Evolutionary conservation across 2,888 invertebrate genomes (phyloP), one percentile per base, ranked within the genome.

Genomic region (Epicampocera succincta): DNA sequence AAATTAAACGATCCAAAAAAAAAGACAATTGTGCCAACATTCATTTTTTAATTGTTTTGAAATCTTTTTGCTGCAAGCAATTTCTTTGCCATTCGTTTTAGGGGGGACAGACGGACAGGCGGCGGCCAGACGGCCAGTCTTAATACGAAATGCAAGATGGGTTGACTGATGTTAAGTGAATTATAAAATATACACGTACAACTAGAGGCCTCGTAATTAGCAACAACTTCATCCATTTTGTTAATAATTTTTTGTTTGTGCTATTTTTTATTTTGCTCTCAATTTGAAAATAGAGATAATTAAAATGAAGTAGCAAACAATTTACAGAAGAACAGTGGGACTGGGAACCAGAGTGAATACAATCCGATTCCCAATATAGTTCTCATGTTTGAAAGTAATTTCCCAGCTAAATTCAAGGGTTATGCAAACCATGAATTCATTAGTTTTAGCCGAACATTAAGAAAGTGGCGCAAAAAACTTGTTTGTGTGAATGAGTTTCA

Each of bases 191-290:
- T 11, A 71, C 56, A 71, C 52, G 65, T 69, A 65, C 52, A 75
- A 17, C 40, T 68, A 63, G 46, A 77, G 71, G 69, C 80, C 56
- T 46, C 17, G 73, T 78, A 76, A 80, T 75, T 75, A 75, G 78
- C 78, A 73, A 81, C 81, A 81, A 81, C 82, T 82, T 82, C 71
- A 82, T 82, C 71, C 74, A 71, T 69, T 82, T 75, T 75, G 42
- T 44, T 38, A 25, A 2, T 46, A 38, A 46, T 19, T 50, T 52
- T 65, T 48, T 46, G n/a, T 25, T n/a, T 33, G 13, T n/a, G 44
- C 38, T 17, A 19, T 50, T 17, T 54, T 46, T 77, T 48, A 33
- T 33, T 33, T 58, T 58, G 0, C 13, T 17, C 19, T 42, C 58
- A 60, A 60, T 68, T 73, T 60, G 52, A 78, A 78, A 78, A 60